Base-by-base conservation (phyloP, 2,113 vertebrate species). In the Oncorhynchus keta region DNA sequence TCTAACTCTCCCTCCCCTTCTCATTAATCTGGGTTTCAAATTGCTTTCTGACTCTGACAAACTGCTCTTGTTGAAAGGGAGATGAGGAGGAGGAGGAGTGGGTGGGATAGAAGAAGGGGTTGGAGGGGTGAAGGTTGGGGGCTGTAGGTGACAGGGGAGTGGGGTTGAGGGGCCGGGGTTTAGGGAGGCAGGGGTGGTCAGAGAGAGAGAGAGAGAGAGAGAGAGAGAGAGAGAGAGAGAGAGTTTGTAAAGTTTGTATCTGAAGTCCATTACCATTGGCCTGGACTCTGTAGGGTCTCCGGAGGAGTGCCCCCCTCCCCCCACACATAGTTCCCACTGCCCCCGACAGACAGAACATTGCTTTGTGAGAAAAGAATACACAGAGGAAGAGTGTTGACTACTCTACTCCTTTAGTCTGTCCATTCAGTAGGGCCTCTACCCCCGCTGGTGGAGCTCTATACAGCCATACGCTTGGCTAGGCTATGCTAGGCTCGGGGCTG, bases 11-110 rank as follows among this genome's bases (percentile, higher is more conserved):
- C 89, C 91, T 80, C 68, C 3, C 0, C 71, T 59, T 70, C 61
- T 82, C 87, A 95, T 94, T 95, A 94, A 91, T 84, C 76, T 69
- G 45, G 94, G 96, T 97, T 97, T 97, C 96, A 93, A 93, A 88
- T 97, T 97, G 94, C 96, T 93, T 89, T 88, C 87, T 82, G 78
- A 87, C 89, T 92, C 90, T 85, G 93, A 94, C 94, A 96, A 94
- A 93, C 92, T 90, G 92, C 87, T 94, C 92, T 90, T 85, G 83
- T 95, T 96, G 94, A 95, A 95, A 95, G 78, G 90, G 89, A 88
- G 18, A 77, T 84, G 90, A 88, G 66, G 85, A 91, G 81, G 86
- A 88, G 32, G 32, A 6, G 32, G 32, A 35, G 32, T 32, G 30
- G 82, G 79, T 77, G 39, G 8, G 39, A 45, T 45, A 45, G 8